Base-by-base conservation (phyloP, 2,888 invertebrate genomes). In the Apantesis nais region DNA sequence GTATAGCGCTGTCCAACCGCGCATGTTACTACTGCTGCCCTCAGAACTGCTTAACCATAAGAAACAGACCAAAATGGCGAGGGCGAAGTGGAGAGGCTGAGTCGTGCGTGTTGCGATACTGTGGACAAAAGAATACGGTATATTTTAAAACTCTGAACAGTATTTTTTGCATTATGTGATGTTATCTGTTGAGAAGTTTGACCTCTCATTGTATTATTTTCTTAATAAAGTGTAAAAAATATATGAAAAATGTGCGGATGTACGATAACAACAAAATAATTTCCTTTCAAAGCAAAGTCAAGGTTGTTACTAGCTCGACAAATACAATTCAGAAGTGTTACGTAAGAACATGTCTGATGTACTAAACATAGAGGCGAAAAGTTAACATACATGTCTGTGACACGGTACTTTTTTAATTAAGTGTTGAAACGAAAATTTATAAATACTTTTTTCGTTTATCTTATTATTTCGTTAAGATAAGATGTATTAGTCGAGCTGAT, bases 61-160 rank as follows among this genome's bases (percentile, higher is more conserved):
- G 37, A 88, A 67, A 58, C 97, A 86, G 80, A 97, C 96, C 66
- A 93, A 80, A 62, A 95, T 77, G 71, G 96, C 97, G 73, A 98
- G 95, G n/a, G 97, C 92, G 67, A 94, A 75, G 92, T 98, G 98
- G 79, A 97, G 96, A 39, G 98, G 98, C 89, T 98, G 98, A 9
- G 97, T 96, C 19, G 97, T 97, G 78, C 95, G 92, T 75, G 97
- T 96, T 64, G 97, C 89, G 79, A 97, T 95, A 85, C 98, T 98
- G 96, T 66, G 91, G 94, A 84, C 79, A 86, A 85, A 74, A 52
- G 70, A 68, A 62, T 64, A 75, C 67, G 66, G 73, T 39, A 75
- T 34, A 67, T 41, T 48, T n/a, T 62, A 8, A 34, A 58, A 44
- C 31, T 60, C n/a, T 12, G 16, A 14, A 4, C 16, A 16, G 12